A percentile compares a stretch with the other conserved stretches of the same genome.
These are phyloP conservation scores for Leuciscus idus DNA, from an alignment of 2,113 vertebrate genomes.

Conservation along the genomic window DNA sequence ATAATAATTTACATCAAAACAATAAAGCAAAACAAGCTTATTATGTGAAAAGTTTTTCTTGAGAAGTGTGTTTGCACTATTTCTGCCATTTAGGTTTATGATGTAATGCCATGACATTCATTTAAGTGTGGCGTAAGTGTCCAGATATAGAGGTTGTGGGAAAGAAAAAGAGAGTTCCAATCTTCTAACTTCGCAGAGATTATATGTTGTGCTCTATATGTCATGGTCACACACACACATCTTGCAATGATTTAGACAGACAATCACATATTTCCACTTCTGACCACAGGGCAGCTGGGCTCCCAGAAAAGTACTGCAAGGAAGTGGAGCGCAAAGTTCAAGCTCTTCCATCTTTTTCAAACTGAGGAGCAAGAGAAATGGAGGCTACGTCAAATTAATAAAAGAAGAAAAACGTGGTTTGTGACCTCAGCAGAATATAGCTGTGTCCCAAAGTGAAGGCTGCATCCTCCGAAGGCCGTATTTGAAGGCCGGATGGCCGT, in stretches of 20 bases:
- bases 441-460: too few relatives aligned
- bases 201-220: not conserved
- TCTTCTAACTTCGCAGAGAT: not conserved
- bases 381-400: not conserved
- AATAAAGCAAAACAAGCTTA: too few relatives aligned
- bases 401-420: not conserved
- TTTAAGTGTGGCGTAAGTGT: too few relatives aligned
- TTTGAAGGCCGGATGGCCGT: too few relatives aligned
- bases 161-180: not conserved
- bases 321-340: conserved; percentile 78
- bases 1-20: too few relatives aligned
- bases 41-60: too few relatives aligned
- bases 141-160: too few relatives aligned
- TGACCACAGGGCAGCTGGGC: conserved; percentile 76
- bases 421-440: too few relatives aligned
- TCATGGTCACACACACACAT: not conserved
- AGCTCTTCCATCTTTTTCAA: conserved; percentile 24
- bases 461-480: too few relatives aligned
- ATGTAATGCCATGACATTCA: not conserved
- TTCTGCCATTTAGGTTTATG: not conserved
- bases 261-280: not conserved
- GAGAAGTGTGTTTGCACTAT: not conserved
- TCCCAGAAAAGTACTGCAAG: conserved; percentile 85
- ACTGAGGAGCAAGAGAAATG: not conserved
- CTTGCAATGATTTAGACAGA: not conserved